Conservation (phyloP, 2,797 vertebrate genomes). For the Enteromius radiatus region DNA sequence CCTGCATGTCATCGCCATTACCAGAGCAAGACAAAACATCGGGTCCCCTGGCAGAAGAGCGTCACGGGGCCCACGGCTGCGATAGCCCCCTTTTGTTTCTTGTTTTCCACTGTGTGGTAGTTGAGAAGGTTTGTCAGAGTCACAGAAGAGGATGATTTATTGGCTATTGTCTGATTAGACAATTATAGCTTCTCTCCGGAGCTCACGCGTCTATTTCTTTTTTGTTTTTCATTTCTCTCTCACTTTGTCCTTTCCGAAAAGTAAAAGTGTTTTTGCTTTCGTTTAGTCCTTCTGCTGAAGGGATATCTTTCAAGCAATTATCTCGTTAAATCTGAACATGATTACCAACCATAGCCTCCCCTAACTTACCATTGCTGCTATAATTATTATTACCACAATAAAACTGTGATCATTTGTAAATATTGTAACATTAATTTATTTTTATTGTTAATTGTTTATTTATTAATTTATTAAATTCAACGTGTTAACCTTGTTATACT, state of each 20-base stretch:
- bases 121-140: conserved; percentile 52
- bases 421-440: neutral
- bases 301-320: neutral
- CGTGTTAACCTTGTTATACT: neutral
- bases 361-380: neutral
- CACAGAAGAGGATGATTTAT: conserved; percentile 69
- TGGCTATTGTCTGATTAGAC: conserved; percentile 70
- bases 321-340: neutral
- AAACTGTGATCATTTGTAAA: neutral
- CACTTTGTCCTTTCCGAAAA: neutral
- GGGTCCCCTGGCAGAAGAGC: conserved; percentile 61
- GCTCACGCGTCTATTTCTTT: conserved; percentile 45
- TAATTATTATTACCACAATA: neutral
- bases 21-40: conserved; percentile 67
- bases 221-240: conserved; percentile 33
- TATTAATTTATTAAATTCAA: neutral
- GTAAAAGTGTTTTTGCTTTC: neutral
- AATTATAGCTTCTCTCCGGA: conserved; percentile 64
- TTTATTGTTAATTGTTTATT: neutral
- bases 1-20: conserved; percentile 71
- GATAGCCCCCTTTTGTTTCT: conserved; percentile 62
- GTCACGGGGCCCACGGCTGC: conserved; percentile 59
- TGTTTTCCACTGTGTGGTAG: conserved; percentile 62
- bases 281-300: neutral
- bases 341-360: too few relatives aligned